A percentile compares a stretch with the other conserved stretches of the same genome.
phyloP scores from a whole-genome alignment of 2,888 invertebrate genomes.

The Drosophila phalerata region DNA sequence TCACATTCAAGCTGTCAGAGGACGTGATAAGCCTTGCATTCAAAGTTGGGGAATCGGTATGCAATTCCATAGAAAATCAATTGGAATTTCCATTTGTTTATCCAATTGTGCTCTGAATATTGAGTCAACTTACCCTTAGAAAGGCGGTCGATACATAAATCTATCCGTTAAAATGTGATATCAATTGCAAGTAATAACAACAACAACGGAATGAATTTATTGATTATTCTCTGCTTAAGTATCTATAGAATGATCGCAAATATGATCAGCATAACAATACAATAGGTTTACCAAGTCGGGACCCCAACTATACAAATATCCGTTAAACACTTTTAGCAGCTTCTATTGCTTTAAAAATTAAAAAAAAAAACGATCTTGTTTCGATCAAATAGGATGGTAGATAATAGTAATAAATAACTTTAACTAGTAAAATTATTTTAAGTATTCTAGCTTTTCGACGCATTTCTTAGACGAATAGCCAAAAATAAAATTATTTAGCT shows the following conservation, averaged over 20 bases:
- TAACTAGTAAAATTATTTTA: too few relatives aligned
- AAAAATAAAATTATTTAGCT: too few relatives aligned
- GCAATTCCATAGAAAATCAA: slow-evolving; percentile 33
- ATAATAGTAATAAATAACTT: too few relatives aligned
- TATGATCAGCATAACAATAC: slow-evolving; percentile 8
- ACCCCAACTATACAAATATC: too few relatives aligned
- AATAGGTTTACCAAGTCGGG: background rate
- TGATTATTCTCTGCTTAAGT: background rate
- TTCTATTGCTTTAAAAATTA: too few relatives aligned
- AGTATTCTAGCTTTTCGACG: too few relatives aligned
- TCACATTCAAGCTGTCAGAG: slow-evolving; percentile 22
- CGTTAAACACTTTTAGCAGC: too few relatives aligned
- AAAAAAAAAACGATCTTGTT: too few relatives aligned
- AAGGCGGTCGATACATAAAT: slow-evolving; percentile 6
- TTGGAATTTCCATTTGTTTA: slow-evolving; percentile 25
- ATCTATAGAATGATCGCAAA: background rate
- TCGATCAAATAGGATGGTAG: too few relatives aligned
- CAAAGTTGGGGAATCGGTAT: slow-evolving; percentile 6
- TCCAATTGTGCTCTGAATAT: slow-evolving; percentile 39
- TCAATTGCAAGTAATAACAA: background rate
- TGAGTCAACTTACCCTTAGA: slow-evolving; percentile 14
- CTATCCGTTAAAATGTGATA: background rate
- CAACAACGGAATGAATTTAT: slow-evolving; percentile 1
- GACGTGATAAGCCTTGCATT: slow-evolving; percentile 51
- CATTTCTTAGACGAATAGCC: too few relatives aligned